These are phyloP conservation scores for Argyresthia albistria DNA, from an alignment of 2,888 invertebrate species.

Conservation along the genomic window DNA sequence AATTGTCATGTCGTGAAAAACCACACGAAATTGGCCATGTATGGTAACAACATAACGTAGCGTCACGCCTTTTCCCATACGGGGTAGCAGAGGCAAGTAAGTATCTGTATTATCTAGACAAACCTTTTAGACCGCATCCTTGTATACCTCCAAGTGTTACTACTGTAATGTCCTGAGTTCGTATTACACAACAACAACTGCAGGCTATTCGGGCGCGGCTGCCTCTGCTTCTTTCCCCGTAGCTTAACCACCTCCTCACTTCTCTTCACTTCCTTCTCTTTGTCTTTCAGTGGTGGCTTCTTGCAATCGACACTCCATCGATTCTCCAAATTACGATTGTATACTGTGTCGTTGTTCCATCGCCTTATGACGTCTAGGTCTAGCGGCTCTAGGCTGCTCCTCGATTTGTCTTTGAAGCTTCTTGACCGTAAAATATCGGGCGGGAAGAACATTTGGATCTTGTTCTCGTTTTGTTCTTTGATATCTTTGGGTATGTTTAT, in stretches of 20 bases:
- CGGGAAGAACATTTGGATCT: conserved; percentile 23
- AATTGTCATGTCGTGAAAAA: too few relatives aligned
- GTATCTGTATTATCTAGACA: conserved; percentile 13
- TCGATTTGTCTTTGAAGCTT: conserved; percentile 27
- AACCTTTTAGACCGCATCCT: conserved; percentile 60
- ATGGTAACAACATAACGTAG: too few relatives aligned
- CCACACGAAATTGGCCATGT: too few relatives aligned
- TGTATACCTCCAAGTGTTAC: conserved; percentile 62
- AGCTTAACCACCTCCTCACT: conserved; percentile 49
- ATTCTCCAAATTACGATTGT: conserved; percentile 16
- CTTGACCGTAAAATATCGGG: conserved; percentile 49
- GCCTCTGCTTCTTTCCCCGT: conserved; percentile 50
- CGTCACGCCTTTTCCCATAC: too few relatives aligned
- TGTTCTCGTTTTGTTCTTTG: conserved; percentile 21
- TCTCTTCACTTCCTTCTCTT: conserved; percentile 30
- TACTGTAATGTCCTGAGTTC: conserved; percentile 59
- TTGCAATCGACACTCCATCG: conserved; percentile 49
- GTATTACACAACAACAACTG: conserved; percentile 60
- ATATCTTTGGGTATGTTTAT: conserved; percentile 49
- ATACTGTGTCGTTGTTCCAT: conserved; percentile 9
- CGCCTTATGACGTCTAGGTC: conserved; percentile 30
- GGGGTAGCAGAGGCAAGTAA: too few relatives aligned
- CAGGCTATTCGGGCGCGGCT: conserved; percentile 58
- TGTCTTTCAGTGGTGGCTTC: conserved; percentile 39
- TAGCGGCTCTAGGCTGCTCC: conserved; percentile 41